Percentiles rank a stretch among this genome's conserved stretches.
Evolutionary conservation across 1,140 invertebrate genomes (phyloP).

Genomic region (Pararge aegeria): DNA sequence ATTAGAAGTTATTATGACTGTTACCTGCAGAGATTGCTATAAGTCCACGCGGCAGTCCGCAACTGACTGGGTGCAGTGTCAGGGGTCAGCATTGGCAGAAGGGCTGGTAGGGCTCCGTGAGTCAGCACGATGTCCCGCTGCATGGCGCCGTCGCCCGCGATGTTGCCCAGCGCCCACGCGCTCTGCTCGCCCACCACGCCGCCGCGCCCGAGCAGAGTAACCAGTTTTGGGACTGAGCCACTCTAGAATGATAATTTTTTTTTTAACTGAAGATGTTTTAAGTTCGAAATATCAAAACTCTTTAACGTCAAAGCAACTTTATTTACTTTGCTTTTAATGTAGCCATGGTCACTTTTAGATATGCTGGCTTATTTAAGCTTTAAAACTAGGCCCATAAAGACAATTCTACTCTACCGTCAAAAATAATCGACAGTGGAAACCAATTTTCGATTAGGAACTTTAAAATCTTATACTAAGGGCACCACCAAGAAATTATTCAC

Average conservation of each 20-base stretch:
- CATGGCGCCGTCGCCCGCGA: conserved; percentile 93
- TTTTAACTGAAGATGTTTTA: background rate
- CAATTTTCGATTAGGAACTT: too few relatives aligned
- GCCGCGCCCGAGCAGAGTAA: conserved; percentile 88
- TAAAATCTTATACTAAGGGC: too few relatives aligned
- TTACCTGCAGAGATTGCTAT: conserved; percentile 88
- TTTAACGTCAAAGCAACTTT: too few relatives aligned
- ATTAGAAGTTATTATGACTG: background rate
- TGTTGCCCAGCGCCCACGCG: conserved; percentile 98
- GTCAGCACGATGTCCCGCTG: conserved; percentile 88
- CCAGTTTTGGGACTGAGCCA: conserved; percentile 93
- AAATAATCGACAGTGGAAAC: too few relatives aligned
- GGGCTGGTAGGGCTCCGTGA: conserved; percentile 82
- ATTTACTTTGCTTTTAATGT: too few relatives aligned
- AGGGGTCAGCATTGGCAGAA: conserved; percentile 84
- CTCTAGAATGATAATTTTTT: conserved; percentile 50
- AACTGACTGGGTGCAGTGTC: conserved; percentile 64
- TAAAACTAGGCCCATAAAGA: too few relatives aligned
- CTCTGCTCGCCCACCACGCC: conserved; percentile 95
- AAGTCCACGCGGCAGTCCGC: conserved; percentile 91
- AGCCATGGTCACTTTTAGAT: too few relatives aligned
- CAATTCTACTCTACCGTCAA: too few relatives aligned
- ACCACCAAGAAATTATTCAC: too few relatives aligned
- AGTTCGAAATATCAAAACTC: too few relatives aligned
- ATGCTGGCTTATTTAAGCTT: too few relatives aligned